phyloP scores from a whole-genome alignment of 2,113 vertebrate genomes.

The Crocuta crocuta region DNA sequence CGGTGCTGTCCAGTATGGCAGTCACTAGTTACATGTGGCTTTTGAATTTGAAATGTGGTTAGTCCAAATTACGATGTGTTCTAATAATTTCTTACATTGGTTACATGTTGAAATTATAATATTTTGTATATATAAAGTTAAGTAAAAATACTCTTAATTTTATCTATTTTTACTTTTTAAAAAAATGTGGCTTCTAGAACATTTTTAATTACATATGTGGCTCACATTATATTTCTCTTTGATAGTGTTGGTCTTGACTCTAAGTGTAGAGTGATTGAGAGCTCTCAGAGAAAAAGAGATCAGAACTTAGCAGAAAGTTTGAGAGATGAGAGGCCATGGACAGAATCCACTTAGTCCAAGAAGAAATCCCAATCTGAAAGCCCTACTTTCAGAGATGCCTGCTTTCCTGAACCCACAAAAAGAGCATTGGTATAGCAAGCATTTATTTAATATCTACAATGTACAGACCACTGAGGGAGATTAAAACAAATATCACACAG shows the following conservation, averaged over 20 bases:
- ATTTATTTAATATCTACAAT: not conserved
- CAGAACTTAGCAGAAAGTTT: conserved; percentile 53
- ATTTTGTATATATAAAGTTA: not conserved
- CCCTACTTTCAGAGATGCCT: not conserved
- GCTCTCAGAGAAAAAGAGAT: conserved; percentile 62
- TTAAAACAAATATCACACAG: conserved; percentile 42
- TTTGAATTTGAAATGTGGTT: not conserved
- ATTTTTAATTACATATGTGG: not conserved
- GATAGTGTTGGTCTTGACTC: not conserved
- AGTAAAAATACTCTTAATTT: not conserved
- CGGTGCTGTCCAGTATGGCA: not conserved
- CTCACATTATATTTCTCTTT: not conserved
- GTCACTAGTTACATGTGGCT: not conserved
- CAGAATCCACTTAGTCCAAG: not conserved
- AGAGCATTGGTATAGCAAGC: not conserved
- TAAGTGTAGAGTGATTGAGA: not conserved
- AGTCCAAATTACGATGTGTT: not conserved
- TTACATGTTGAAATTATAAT: conserved; percentile 17
- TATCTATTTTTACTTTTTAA: not conserved
- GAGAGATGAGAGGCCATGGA: conserved; percentile 10
- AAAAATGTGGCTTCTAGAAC: not conserved
- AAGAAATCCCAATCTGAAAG: not conserved
- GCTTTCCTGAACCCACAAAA: not conserved
- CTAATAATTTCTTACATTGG: not conserved
- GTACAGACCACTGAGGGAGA: not conserved